Evolutionary conservation across 1,140 invertebrate species (phyloP), one percentile per base, ranked within the genome.

Genomic region (Drosophila lowei): DNA sequence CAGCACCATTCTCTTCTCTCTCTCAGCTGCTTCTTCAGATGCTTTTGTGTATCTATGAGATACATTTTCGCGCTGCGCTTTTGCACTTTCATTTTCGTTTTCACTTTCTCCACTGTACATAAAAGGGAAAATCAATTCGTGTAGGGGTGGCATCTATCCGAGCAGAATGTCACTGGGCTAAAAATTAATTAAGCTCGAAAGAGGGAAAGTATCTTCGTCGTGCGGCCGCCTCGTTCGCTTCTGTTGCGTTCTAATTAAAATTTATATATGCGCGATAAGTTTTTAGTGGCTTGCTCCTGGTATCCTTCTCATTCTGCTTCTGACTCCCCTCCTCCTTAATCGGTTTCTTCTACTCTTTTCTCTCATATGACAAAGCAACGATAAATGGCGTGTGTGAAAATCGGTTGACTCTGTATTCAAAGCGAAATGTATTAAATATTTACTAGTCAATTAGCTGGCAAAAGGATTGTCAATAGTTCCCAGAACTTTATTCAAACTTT

Each of bases 241-340:
- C 11, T 42, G 9, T 38, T 42, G 53, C 44, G 72, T 49, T 80
- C 81, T 85, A 85, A 85, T 85, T 85, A 85, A 85, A 81, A 86
- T 85, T 81, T 85, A 86, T 81, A 77, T 86, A 81, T 85, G 73
- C 81, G 83, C 81, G 83, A 78, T 86, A 86, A 86, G 83, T 86
- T 86, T 86, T 86, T 86, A 85, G 81, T 86, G 77, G 80, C 73
- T 88, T 78, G 61, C 68, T 64, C 41, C 11, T 55, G 38, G 9
- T 4, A 30, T 30, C 41, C 13, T 18, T 18, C 18, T 18, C 18
- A 0, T 34, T 53, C 9, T 34, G 21, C 21, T 60, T 13, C 13
- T 9, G 6, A 9, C 3, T 16, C 11, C 23, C 15, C 21, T 61
- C 8, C 6, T 5, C 6, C 23, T 2, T 16, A 2, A 53, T 30